Evolutionary conservation across 2,113 vertebrate species (phyloP).

Genomic region (Xiphophorus maculatus): DNA sequence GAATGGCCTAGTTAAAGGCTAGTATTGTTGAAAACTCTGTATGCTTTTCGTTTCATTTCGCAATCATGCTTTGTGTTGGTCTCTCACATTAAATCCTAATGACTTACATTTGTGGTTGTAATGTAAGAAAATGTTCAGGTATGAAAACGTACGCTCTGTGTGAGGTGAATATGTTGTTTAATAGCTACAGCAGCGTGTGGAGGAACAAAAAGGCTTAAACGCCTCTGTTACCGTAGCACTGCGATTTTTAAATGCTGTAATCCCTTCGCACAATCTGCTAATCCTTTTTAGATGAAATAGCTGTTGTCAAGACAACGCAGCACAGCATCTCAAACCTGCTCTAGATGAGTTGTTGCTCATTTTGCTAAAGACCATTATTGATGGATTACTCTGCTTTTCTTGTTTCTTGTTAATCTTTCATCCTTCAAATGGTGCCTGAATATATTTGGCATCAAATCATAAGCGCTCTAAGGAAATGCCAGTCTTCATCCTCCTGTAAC

Average conservation of each 20-base stretch:
- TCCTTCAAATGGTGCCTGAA: conserved; percentile 35
- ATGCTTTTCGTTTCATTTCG: background rate
- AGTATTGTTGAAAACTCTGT: background rate
- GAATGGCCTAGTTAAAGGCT: too few species aligned
- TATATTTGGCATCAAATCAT: conserved; percentile 25
- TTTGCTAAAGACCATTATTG: conserved; percentile 51
- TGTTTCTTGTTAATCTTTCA: conserved; percentile 28
- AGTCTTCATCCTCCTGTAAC: conserved; percentile 28
- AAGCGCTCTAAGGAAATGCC: conserved; percentile 16
- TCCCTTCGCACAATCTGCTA: conserved; percentile 43
- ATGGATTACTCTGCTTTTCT: conserved; percentile 26
- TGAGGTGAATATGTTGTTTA: background rate
- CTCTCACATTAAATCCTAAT: background rate
- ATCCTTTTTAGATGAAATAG: conserved; percentile 46
- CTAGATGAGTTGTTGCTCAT: conserved; percentile 31
- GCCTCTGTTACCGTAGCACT: conserved; percentile 4
- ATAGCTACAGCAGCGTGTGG: background rate
- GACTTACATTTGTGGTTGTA: too few species aligned
- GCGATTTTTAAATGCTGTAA: conserved; percentile 24
- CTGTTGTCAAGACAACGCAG: conserved; percentile 54
- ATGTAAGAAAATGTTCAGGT: too few species aligned
- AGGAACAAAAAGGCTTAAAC: background rate
- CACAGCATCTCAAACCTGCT: conserved; percentile 6
- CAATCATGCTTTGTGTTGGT: background rate
- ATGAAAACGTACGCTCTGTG: too few species aligned